A percentile compares a stretch with the other conserved stretches of the same genome.
Conservation (phyloP, 2,113 vertebrate species). For the Thymallus thymallus region DNA sequence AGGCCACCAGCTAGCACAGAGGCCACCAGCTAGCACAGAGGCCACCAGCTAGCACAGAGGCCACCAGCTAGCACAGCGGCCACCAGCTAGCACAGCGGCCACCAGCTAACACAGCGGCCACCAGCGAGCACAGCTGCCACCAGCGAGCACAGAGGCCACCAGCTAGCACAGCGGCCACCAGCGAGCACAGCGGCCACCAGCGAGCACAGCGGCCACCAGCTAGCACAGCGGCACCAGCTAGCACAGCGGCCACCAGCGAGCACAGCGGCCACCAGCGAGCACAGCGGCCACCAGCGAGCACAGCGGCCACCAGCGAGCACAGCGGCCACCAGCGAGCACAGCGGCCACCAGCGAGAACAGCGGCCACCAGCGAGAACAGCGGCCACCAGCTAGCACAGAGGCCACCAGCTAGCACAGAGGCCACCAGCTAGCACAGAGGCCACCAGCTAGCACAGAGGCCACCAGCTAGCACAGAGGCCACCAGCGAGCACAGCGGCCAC, state of each 20-base stretch:
- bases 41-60: not conserved
- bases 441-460: not conserved
- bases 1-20: not conserved
- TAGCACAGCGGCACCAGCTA: not conserved
- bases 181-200: not conserved
- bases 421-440: not conserved
- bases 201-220: not conserved
- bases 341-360: not conserved
- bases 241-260: not conserved
- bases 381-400: not conserved
- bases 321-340: not conserved
- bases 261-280: not conserved
- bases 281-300: not conserved
- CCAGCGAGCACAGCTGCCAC: not conserved
- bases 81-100: not conserved
- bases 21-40: not conserved
- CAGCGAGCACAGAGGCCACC: not conserved
- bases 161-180: not conserved
- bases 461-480: not conserved
- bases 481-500: not conserved
- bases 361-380: not conserved
- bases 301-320: not conserved
- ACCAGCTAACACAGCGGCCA: not conserved
- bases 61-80: not conserved
- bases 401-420: not conserved